Evolutionary conservation across 2,113 vertebrate species (phyloP).

Genomic region (Oreochromis tanganicae): DNA sequence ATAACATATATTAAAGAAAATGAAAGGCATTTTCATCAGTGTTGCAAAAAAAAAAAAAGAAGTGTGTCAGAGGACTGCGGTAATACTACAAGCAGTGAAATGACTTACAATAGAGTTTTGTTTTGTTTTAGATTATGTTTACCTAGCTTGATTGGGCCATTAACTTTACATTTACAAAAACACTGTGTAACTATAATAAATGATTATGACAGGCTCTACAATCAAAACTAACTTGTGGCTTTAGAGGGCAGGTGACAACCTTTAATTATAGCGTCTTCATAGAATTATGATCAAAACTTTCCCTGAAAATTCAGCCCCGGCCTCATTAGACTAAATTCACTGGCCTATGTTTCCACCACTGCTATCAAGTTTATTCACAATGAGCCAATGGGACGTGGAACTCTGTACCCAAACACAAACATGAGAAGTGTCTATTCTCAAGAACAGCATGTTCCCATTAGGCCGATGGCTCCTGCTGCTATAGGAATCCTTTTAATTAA

Average conservation of each 20-base stretch:
- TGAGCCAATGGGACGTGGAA: neutral
- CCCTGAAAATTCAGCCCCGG: neutral
- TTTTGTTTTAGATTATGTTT: neutral
- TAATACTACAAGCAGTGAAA: neutral
- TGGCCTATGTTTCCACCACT: neutral
- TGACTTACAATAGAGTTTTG: neutral
- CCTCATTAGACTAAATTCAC: neutral
- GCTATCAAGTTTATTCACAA: neutral
- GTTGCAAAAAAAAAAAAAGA: neutral
- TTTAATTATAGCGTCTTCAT: neutral
- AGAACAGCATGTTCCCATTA: neutral
- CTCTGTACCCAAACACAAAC: neutral
- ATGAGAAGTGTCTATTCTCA: neutral
- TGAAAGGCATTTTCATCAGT: neutral
- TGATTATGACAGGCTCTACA: neutral
- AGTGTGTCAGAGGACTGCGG: neutral
- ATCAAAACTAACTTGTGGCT: neutral
- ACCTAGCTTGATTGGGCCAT: neutral
- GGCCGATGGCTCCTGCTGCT: neutral
- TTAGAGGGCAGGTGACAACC: neutral
- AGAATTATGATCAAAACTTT: neutral
- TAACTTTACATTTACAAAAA: neutral
- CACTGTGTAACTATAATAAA: neutral
- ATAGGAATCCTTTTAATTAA: neutral
- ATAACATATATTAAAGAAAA: neutral